Percentiles rank a stretch among this genome's conserved stretches.
These are phyloP conservation scores for Coilia nasus DNA, from an alignment of 2,797 vertebrate genomes.

Conservation along the genomic window DNA sequence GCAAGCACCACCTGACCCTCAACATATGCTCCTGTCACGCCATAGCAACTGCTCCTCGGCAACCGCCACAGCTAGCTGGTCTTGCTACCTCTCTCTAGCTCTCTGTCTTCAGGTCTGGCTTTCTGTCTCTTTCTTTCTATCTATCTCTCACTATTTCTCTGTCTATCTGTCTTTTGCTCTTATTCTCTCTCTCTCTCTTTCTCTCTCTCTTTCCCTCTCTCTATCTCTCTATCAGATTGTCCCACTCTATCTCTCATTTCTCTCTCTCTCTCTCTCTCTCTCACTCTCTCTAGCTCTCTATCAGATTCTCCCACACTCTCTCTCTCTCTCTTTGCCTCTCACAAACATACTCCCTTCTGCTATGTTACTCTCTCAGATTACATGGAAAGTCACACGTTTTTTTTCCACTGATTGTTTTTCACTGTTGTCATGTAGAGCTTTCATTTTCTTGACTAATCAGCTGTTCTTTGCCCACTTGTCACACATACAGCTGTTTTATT, in stretches of 20 bases:
- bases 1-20: conserved; percentile 45
- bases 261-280: not conserved
- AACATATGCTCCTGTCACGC: conserved; percentile 50
- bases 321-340: not conserved
- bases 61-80: too few species aligned
- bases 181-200: too few species aligned
- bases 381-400: not conserved
- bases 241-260: too few species aligned
- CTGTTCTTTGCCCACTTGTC: not conserved
- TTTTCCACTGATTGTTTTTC: not conserved
- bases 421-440: not conserved
- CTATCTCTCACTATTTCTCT: too few species aligned
- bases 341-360: not conserved
- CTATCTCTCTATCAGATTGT: too few species aligned
- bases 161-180: too few species aligned
- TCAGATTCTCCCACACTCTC: not conserved
- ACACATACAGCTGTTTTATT: not conserved
- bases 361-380: not conserved
- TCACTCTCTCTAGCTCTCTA: not conserved
- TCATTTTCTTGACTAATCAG: not conserved
- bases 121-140: too few species aligned
- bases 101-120: too few species aligned
- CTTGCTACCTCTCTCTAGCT: too few species aligned
- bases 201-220: too few species aligned
- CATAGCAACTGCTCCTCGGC: conserved; percentile 25